Evolutionary conservation across 2,113 vertebrate genomes (phyloP).

Genomic region (Mustelus asterias): DNA sequence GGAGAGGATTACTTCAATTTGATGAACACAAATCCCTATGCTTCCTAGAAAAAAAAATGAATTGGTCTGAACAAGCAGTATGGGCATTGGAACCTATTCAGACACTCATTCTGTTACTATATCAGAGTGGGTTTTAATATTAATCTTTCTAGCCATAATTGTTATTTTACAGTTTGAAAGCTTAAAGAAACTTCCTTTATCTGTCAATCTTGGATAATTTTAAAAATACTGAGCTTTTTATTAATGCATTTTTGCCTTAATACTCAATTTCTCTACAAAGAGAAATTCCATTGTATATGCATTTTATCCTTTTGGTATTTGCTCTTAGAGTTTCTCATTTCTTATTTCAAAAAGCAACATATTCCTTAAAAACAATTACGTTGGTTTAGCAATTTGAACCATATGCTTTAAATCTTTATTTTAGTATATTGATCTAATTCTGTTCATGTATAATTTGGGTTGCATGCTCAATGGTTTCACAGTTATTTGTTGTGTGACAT

Average conservation of each 20-base stretch:
- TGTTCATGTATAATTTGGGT: background rate
- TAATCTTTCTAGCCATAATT: background rate
- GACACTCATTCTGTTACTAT: background rate
- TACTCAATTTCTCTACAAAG: background rate
- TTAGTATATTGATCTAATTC: constrained; percentile 11
- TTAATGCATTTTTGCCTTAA: background rate
- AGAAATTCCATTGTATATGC: background rate
- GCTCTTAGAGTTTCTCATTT: background rate
- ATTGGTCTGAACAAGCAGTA: too few relatives aligned
- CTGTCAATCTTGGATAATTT: background rate
- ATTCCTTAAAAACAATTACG: background rate
- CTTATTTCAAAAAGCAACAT: background rate
- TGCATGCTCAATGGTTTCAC: background rate
- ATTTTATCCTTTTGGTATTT: background rate
- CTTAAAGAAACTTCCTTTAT: background rate
- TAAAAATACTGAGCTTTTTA: background rate
- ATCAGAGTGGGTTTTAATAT: background rate
- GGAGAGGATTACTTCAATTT: background rate
- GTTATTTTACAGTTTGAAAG: background rate
- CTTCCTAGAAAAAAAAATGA: background rate
- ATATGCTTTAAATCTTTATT: background rate
- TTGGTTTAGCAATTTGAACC: background rate
- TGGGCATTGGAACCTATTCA: background rate
- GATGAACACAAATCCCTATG: background rate
- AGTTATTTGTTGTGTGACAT: background rate